phyloP scores from a whole-genome alignment of 2,113 vertebrate species.

The Corvus hawaiiensis region DNA sequence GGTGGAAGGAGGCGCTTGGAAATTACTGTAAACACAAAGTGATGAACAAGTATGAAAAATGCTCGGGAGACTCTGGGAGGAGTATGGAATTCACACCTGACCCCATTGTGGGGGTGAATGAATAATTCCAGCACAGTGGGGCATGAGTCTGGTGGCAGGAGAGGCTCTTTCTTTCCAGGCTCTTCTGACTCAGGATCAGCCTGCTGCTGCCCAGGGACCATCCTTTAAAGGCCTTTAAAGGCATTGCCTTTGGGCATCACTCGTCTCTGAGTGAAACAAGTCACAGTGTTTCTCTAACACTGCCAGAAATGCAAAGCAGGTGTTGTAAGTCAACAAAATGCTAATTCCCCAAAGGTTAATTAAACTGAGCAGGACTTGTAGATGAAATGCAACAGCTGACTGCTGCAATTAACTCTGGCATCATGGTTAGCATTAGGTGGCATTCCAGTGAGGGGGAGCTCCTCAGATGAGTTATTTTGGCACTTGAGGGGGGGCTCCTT shows the following conservation, averaged over 20 bases:
- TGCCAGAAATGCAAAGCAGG: constrained; percentile 18
- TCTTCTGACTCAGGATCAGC: not conserved
- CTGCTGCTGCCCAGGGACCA: not conserved
- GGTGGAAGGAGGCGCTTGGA: not conserved
- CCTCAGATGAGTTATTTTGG: not conserved
- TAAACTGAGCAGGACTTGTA: not conserved
- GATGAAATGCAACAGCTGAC: constrained; percentile 1
- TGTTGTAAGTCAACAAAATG: constrained; percentile 11
- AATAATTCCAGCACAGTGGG: not conserved
- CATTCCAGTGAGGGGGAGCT: not conserved
- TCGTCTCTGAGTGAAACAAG: not conserved
- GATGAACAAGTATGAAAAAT: not conserved
- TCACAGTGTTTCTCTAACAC: not conserved
- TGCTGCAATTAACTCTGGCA: not conserved
- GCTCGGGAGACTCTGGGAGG: not conserved
- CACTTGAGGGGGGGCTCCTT: not conserved
- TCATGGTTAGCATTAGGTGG: not conserved
- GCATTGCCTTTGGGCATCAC: not conserved
- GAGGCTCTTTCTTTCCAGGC: not conserved
- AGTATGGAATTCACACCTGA: not conserved
- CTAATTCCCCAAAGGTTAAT: constrained; percentile 56
- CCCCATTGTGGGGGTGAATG: fast-evolving
- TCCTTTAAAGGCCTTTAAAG: not conserved
- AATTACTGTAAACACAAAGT: not conserved
- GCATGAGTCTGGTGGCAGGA: not conserved